phyloP scores from a whole-genome alignment of 2,113 vertebrate species.

The Solenodon paradoxus region DNA sequence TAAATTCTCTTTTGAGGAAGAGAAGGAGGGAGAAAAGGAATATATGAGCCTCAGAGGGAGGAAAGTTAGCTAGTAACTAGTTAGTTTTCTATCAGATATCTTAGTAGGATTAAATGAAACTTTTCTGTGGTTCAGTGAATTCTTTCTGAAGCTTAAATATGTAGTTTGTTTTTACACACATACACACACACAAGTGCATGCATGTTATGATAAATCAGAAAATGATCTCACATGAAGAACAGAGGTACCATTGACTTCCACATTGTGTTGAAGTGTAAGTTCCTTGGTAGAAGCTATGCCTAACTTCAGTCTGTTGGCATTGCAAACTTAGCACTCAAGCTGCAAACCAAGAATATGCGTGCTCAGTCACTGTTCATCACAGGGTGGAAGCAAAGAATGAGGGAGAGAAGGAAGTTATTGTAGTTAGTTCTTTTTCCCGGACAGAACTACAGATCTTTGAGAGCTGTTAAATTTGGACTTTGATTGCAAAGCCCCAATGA shows the following conservation, averaged over 20 bases:
- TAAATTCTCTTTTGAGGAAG: background rate
- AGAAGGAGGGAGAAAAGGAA: background rate
- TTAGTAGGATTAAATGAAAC: background rate
- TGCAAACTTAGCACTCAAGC: background rate
- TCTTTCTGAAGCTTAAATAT: background rate
- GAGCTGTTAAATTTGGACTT: background rate
- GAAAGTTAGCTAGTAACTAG: background rate
- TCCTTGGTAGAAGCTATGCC: background rate
- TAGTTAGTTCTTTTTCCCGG: background rate
- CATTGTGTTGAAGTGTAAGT: background rate
- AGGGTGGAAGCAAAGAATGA: background rate
- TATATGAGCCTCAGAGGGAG: accelerated
- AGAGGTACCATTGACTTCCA: background rate
- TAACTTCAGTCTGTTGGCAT: background rate
- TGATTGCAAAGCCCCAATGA: background rate
- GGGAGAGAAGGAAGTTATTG: background rate
- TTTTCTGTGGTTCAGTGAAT: background rate
- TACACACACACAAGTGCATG: background rate
- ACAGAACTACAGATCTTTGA: background rate
- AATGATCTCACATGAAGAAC: background rate
- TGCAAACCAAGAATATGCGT: background rate
- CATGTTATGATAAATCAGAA: background rate
- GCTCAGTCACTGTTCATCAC: background rate
- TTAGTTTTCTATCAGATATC: background rate
- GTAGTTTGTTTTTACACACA: background rate